Evolutionary conservation across 2,113 vertebrate species (phyloP).

Genomic region (Melanocharis versteri): DNA sequence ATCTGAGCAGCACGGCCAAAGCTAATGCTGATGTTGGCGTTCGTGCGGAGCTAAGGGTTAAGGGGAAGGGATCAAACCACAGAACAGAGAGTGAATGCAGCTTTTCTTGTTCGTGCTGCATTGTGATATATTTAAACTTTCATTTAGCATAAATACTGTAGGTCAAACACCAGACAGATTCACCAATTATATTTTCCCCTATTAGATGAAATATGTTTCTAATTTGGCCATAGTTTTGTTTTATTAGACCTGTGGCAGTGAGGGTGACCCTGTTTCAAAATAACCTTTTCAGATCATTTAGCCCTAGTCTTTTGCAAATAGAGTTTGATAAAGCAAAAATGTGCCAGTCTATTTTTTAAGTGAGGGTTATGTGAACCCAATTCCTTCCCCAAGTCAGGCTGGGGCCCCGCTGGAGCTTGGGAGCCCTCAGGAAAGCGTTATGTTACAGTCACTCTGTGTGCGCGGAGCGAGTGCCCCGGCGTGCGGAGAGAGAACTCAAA

Average conservation of each 20-base stretch:
- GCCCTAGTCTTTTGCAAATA: conserved; percentile 8
- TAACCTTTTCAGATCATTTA: conserved; percentile 54
- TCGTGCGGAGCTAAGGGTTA: not conserved
- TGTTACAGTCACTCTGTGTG: not conserved
- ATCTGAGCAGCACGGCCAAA: not conserved
- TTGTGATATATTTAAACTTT: conserved; percentile 68
- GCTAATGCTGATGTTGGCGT: conserved; percentile 31
- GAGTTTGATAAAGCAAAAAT: conserved; percentile 35
- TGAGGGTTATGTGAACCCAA: conserved; percentile 36
- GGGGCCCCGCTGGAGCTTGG: conserved; percentile 4
- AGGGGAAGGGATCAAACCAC: not conserved
- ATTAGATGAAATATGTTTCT: conserved; percentile 73
- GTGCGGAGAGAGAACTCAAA: not conserved
- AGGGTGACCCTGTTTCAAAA: conserved; percentile 43
- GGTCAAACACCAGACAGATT: conserved; percentile 73
- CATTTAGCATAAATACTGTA: conserved; percentile 65
- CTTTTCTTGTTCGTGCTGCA: conserved; percentile 28
- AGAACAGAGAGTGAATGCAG: not conserved
- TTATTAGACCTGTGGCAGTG: conserved; percentile 72
- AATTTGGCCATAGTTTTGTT: conserved; percentile 74
- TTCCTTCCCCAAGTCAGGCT: not conserved
- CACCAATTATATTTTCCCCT: conserved; percentile 70
- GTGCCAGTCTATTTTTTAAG: conserved; percentile 39
- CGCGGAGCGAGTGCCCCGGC: fast-evolving
- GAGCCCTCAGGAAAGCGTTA: not conserved